Conservation (phyloP, 2,888 invertebrate species). For the Agrotis puta region DNA sequence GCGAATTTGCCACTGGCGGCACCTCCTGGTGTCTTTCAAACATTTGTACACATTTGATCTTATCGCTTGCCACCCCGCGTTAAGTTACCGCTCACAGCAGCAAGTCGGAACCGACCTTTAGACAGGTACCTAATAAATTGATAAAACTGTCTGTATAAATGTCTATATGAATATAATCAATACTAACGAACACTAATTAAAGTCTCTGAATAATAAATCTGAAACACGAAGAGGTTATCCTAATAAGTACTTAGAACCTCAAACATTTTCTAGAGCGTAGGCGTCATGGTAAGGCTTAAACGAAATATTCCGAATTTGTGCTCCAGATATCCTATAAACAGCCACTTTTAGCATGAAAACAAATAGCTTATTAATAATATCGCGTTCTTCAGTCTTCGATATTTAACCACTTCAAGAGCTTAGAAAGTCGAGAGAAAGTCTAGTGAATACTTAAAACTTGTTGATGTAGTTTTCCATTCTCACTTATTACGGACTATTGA, state of each 20-base stretch:
- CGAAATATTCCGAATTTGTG: conserved; percentile 7
- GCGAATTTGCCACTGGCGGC: too few species aligned
- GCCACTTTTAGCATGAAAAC: conserved; percentile 16
- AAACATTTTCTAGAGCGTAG: not conserved
- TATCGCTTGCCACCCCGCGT: too few species aligned
- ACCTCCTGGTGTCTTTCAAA: too few species aligned
- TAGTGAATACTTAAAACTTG: not conserved
- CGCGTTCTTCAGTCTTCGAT: conserved; percentile 17
- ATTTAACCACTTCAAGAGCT: conserved; percentile 11
- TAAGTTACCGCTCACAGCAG: too few species aligned
- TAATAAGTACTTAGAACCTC: conserved; percentile 1
- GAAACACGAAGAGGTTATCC: not conserved
- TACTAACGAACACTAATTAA: not conserved
- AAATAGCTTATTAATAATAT: conserved; percentile 29
- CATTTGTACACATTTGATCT: too few species aligned
- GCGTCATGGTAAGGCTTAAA: conserved; percentile 14
- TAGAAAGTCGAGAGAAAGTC: conserved; percentile 16
- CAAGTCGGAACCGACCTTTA: too few species aligned
- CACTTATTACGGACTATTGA: not conserved
- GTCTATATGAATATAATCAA: too few species aligned
- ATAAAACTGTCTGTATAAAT: not conserved
- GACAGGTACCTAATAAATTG: too few species aligned
- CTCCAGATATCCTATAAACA: conserved; percentile 15
- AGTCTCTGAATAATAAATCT: conserved; percentile 15
- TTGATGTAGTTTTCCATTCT: not conserved